These are phyloP conservation scores for Tipula lateralis DNA, from an alignment of 2,888 invertebrate species.

Conservation along the genomic window DNA sequence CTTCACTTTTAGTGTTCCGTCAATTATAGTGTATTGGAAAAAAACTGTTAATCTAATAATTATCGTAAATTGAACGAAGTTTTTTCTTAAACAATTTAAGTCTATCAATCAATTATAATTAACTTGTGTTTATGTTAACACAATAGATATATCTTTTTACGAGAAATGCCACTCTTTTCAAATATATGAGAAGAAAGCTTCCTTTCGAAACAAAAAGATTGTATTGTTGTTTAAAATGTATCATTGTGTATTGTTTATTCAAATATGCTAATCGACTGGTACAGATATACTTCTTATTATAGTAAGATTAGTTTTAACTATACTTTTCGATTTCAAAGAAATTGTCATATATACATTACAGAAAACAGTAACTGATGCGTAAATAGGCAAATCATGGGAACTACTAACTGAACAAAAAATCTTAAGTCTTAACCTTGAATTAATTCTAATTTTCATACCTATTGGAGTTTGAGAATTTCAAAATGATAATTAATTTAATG, in stretches of 20 bases:
- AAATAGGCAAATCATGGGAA: neutral
- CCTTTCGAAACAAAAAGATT: neutral
- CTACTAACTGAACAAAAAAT: neutral
- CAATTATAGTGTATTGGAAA: neutral
- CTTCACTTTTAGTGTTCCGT: neutral
- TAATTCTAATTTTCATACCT: neutral
- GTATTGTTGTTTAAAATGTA: neutral
- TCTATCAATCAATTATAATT: slow-evolving; percentile 11
- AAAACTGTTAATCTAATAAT: slow-evolving; percentile 1
- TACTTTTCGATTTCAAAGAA: neutral
- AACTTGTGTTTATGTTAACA: slow-evolving; percentile 3
- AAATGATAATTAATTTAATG: slow-evolving; percentile 13
- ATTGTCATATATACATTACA: neutral
- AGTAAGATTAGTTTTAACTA: neutral
- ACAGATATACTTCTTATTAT: too few species aligned
- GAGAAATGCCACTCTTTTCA: neutral
- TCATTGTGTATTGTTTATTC: neutral
- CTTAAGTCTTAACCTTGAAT: neutral
- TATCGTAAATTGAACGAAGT: neutral
- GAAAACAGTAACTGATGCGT: neutral
- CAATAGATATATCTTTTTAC: neutral
- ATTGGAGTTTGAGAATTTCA: neutral
- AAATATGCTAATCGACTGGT: neutral
- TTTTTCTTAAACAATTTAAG: neutral
- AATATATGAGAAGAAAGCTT: neutral